Evolutionary conservation across 2,797 vertebrate species (phyloP).

Genomic region (Microctenopoma lineatum): DNA sequence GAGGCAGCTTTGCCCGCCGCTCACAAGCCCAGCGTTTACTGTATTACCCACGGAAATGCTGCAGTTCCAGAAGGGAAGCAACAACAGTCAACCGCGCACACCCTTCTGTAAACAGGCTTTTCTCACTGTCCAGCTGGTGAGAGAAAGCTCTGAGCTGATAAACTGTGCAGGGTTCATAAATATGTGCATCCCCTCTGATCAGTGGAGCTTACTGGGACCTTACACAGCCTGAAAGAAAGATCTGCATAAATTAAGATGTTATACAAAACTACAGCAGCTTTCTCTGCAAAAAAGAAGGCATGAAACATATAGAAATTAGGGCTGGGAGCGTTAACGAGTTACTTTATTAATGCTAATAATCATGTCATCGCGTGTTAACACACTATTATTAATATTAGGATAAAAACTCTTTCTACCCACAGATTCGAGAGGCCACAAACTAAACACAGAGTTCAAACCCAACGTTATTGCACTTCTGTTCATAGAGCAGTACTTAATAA

Average conservation of each 20-base stretch:
- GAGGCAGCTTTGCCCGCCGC: not conserved
- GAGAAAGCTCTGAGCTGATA: not conserved
- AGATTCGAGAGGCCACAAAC: too few species aligned
- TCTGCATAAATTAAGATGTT: not conserved
- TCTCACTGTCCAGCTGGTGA: not conserved
- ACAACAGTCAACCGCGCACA: not conserved
- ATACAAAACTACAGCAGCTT: not conserved
- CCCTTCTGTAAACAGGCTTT: too few species aligned
- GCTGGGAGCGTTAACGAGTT: too few species aligned
- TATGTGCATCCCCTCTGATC: not conserved
- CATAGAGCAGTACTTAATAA: too few species aligned
- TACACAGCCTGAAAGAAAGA: not conserved
- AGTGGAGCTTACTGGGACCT: not conserved
- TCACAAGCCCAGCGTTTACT: not conserved
- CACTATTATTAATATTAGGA: too few species aligned
- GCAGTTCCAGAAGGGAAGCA: not conserved
- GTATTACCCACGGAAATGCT: not conserved
- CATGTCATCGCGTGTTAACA: too few species aligned
- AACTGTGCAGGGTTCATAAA: not conserved
- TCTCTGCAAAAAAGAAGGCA: not conserved
- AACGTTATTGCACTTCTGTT: too few species aligned
- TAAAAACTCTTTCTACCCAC: too few species aligned
- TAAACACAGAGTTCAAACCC: too few species aligned
- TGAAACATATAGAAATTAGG: not conserved
- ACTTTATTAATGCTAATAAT: too few species aligned